These are phyloP conservation scores for Acronicta psi DNA, from an alignment of 2,888 invertebrate genomes.

Conservation along the genomic window DNA sequence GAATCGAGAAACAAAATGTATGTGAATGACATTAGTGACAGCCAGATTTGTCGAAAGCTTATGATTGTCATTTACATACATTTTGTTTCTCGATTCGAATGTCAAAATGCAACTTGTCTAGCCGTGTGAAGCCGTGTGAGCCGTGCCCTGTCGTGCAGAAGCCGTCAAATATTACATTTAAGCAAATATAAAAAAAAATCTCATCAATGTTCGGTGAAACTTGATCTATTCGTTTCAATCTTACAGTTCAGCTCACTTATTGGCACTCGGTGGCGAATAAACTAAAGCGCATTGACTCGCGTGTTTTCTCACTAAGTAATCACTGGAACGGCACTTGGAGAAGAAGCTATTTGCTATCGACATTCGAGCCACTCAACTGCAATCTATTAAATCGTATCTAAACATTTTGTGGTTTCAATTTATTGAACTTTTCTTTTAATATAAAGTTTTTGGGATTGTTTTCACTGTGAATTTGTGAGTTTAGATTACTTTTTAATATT, in stretches of 20 bases:
- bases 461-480: constrained; percentile 35
- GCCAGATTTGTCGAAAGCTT: no score
- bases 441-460: constrained; percentile 33
- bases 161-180: no score
- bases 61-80: no score
- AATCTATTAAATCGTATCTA: constrained; percentile 4
- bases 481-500: constrained; percentile 38
- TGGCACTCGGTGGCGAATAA: constrained; percentile 47
- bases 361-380: constrained; percentile 14
- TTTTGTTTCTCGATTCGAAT: no score
- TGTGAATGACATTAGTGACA: no score
- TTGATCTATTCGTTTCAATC: constrained; percentile 50
- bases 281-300: constrained; percentile 17
- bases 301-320: constrained; percentile 29
- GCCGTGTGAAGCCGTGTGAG: no score
- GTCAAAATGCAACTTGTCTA: no score
- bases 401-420: neutral
- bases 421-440: constrained; percentile 16
- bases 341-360: constrained; percentile 14
- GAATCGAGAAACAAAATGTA: no score
- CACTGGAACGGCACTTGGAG: constrained; percentile 5
- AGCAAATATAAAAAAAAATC: neutral
- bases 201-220: constrained; percentile 8
- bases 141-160: no score
- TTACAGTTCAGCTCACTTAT: constrained; percentile 59